Evolutionary conservation across 1,140 invertebrate genomes (phyloP), one percentile per base, ranked within the genome.

Genomic region (Lepidurus apus): DNA sequence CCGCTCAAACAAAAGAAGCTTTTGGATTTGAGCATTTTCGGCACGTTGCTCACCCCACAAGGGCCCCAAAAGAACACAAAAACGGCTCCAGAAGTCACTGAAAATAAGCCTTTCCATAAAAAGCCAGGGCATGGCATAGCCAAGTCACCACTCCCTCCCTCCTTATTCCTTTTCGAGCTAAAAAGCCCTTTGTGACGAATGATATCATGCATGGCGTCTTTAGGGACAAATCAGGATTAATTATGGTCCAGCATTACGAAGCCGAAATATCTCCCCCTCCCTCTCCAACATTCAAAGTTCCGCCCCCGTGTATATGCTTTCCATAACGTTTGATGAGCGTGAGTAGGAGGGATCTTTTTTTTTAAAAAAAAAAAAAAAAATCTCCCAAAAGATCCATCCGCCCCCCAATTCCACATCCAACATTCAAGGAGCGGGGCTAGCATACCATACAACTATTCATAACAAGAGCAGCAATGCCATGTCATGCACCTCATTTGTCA

Each of bases 141-240:
- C 2, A n/a, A n/a, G 53, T 21, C 53, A 65, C 53, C 21, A 13
- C 53, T 65, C 53, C 53, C 13, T 17, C 53, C 21, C n/a, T 17
- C 21, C 17, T 65, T 21, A 21, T 34, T 4, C 4, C 34, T 34
- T 34, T 34, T 34, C 34, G 0, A 34, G 53, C 53, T 17, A 21
- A 65, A 65, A 65, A 65, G 53, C 53, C 53, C 21, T 65, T 65
- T 65, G 9, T 65, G 53, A 65, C 53, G 53, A 65, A 65, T 65
- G 53, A 65, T 65, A 21, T 65, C 53, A 65, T 65, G 53, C 53
- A 17, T 21, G 53, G 53, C 53, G 53, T 21, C 53, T 65, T 65
- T 65, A 65, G 53, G 53, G 53, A 65, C 53, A 65, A 65, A 65
- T 65, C 53, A 65, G 53, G 53, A 65, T 65, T 65, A 65, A 65